These are phyloP conservation scores for Altica lythri DNA, from an alignment of 2,888 invertebrate species.

Conservation along the genomic window DNA sequence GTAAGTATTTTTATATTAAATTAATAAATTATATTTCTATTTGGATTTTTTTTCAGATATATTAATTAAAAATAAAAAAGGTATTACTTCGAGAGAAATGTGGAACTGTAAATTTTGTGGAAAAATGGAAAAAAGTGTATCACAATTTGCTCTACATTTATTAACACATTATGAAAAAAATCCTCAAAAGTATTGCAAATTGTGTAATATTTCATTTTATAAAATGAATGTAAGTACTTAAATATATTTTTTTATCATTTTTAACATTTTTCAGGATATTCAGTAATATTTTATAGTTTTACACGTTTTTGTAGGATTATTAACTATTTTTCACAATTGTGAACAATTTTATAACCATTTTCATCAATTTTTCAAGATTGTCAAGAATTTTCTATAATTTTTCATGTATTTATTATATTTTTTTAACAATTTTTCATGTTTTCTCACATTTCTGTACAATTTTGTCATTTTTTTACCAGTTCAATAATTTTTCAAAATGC, in stretches of 20 bases:
- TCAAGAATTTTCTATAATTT: too few relatives aligned
- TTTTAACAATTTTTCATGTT: too few relatives aligned
- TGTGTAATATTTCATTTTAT: conserved; percentile 47
- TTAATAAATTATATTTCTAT: conserved; percentile 23
- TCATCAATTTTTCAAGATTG: too few relatives aligned
- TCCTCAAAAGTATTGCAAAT: conserved; percentile 45
- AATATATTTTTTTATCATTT: neutral
- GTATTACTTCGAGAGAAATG: conserved; percentile 48
- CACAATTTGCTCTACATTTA: conserved; percentile 56
- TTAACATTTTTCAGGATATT: too few relatives aligned
- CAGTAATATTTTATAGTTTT: too few relatives aligned
- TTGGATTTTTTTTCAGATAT: conserved; percentile 19
- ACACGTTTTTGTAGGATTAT: too few relatives aligned
- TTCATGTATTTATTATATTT: too few relatives aligned
- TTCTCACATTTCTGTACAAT: too few relatives aligned
- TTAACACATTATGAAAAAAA: conserved; percentile 54
- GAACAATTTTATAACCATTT: too few relatives aligned
- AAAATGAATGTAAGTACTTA: conserved; percentile 25
- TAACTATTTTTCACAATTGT: too few relatives aligned
- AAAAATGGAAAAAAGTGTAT: conserved; percentile 52
- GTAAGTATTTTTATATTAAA: conserved; percentile 7
- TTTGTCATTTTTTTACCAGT: too few relatives aligned
- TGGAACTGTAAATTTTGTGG: conserved; percentile 59
- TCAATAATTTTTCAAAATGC: too few relatives aligned
- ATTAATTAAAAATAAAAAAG: conserved; percentile 48